Percentiles rank a stretch among this genome's conserved stretches.
Conservation (phyloP, 2,113 vertebrate genomes). For the Bubo bubo region DNA sequence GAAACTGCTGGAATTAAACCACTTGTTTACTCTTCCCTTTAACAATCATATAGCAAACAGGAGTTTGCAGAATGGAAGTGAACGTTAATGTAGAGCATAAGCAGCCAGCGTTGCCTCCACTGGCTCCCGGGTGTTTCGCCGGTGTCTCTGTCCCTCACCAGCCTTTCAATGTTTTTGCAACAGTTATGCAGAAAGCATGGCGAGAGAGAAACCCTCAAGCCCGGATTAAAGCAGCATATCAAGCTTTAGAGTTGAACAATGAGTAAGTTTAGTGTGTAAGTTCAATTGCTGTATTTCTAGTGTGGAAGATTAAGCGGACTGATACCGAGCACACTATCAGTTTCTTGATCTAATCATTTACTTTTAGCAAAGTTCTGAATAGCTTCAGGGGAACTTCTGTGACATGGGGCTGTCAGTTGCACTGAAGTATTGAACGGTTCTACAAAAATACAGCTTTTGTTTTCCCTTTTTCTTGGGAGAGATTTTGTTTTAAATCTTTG, state of each 20-base stretch:
- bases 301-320: background rate
- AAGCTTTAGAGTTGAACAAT: constrained; percentile 94
- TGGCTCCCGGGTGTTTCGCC: background rate
- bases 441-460: background rate
- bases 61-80: background rate
- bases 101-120: background rate
- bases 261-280: constrained; percentile 83
- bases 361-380: background rate
- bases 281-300: background rate
- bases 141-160: constrained; percentile 15
- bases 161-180: constrained; percentile 28
- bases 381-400: background rate
- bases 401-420: background rate
- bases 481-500: background rate
- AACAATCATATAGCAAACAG: background rate
- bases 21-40: background rate
- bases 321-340: background rate
- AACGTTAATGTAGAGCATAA: background rate
- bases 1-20: background rate
- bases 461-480: background rate
- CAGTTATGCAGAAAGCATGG: constrained; percentile 99
- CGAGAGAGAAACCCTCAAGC: constrained; percentile 95
- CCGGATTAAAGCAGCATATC: constrained; percentile 93
- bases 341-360: background rate
- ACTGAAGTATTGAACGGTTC: background rate